Base-by-base conservation (phyloP, 2,797 vertebrate genomes). In the Arrhamphus sclerolepis region DNA sequence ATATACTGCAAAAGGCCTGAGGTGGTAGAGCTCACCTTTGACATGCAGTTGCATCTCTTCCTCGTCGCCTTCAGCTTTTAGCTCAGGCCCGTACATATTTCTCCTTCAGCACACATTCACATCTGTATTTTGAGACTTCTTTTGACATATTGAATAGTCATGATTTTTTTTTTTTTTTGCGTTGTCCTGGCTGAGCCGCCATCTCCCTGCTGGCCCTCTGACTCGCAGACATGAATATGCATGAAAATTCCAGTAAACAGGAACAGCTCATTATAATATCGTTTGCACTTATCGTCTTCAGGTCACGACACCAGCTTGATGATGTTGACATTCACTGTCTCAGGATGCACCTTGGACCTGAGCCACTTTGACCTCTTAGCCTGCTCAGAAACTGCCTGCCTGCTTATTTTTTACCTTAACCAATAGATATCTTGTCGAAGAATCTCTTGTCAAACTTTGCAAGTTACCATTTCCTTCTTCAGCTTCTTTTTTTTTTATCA, bases 251-350 rank as follows among this genome's bases (percentile, higher is more conserved):
- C 47, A 47, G 20, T 28, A 47, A 50, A 46, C 39, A 56, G 42
- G 50, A 46, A 67, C 1, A 18, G 42, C 51, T 69, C 46, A 69
- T 77, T 80, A 76, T 22, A 40, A 74, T 71, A 16, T 24, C 67
- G 74, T 74, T 84, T 71, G 62, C 60, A 42, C 50, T 31, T 1
- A 18, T 24, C 24, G 2, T 7, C 22, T 63, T 6, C 0, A 19
- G 46, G 71, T 56, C 72, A 18, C 2, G 13, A 69, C 61, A 49
- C 68, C 22, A 0, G 34, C 22, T 31, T 10, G 24, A 41, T 11
- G 0, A 19, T 43, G 22, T 28, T 34, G 53, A 78, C 70, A 47
- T 46, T 6, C 13, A 14, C 56, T 47, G 75, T 63, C 57, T 66
- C 2, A 6, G 47, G 62, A 21, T 22, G 21, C 0, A 40, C 34